Conservation (phyloP, 2,888 invertebrate genomes). For the Synergus umbraculus region DNA sequence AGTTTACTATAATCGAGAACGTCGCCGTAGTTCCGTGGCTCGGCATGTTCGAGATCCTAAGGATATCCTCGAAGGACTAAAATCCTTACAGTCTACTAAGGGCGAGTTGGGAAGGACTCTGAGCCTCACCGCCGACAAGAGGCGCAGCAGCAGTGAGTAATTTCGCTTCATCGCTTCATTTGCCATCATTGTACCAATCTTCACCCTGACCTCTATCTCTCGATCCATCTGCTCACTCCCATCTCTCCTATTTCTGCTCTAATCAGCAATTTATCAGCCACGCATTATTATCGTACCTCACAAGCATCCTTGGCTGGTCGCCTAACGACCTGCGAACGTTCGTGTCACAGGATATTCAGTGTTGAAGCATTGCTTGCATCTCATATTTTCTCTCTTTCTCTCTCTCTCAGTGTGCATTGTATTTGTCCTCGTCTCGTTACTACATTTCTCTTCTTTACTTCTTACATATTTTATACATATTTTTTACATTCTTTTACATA, state of each 20-base stretch:
- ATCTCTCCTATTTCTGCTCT: slow-evolving; percentile 29
- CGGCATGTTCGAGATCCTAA: slow-evolving; percentile 87
- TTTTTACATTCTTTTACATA: slow-evolving; percentile 42
- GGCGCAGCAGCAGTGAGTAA: slow-evolving; percentile 85
- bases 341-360: slow-evolving; percentile 52
- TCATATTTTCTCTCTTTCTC: slow-evolving; percentile 45
- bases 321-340: slow-evolving; percentile 56
- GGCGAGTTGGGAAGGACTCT: slow-evolving; percentile 90
- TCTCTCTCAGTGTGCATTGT: slow-evolving; percentile 45
- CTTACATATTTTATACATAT: slow-evolving; percentile 42
- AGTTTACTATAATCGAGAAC: slow-evolving; percentile 81
- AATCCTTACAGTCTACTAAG: slow-evolving; percentile 86
- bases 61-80: slow-evolving; percentile 83
- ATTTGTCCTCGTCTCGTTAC: slow-evolving; percentile 52
- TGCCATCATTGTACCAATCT: slow-evolving; percentile 63
- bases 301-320: slow-evolving; percentile 50
- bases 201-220: slow-evolving; percentile 43
- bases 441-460: slow-evolving; percentile 47
- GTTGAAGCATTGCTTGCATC: slow-evolving; percentile 37
- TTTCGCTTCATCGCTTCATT: slow-evolving; percentile 46
- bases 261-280: slow-evolving; percentile 24
- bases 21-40: slow-evolving; percentile 89
- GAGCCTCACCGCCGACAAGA: slow-evolving; percentile 83
- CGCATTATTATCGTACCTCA: slow-evolving; percentile 54
- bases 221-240: slow-evolving; percentile 28